Percentiles rank a stretch among this genome's conserved stretches.
phyloP scores from a whole-genome alignment of 2,797 vertebrate species.

The Malacoctenus gilli region DNA sequence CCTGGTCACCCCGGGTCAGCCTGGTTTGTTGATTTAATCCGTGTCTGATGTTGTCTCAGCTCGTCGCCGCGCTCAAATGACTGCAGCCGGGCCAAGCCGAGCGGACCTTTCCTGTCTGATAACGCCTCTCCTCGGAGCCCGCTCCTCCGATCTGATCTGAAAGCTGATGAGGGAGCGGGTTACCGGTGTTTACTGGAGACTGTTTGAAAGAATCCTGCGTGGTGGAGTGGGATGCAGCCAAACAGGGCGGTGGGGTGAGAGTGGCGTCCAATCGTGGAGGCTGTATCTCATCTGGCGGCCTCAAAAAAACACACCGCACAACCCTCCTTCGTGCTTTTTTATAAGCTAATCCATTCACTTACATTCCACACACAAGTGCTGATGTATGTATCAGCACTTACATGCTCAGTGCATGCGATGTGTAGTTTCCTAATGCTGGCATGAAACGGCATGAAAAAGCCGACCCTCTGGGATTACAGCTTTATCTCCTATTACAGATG shows the following conservation, averaged over 20 bases:
- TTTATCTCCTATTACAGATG: constrained; percentile 28
- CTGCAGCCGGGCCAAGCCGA: constrained; percentile 33
- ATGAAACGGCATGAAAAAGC: constrained; percentile 1
- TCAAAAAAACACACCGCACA: not conserved
- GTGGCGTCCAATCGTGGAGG: too few relatives aligned
- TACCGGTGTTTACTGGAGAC: constrained; percentile 44
- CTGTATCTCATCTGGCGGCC: not conserved
- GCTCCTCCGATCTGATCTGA: constrained; percentile 63
- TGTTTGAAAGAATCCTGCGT: constrained; percentile 40
- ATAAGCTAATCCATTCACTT: too few relatives aligned
- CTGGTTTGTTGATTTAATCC: constrained; percentile 74
- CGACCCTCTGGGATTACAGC: constrained; percentile 10
- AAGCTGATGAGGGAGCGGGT: constrained; percentile 64
- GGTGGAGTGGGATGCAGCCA: constrained; percentile 19
- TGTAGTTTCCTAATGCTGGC: constrained; percentile 28
- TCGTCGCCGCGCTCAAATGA: constrained; percentile 56
- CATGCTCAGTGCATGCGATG: not conserved
- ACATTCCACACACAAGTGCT: not conserved
- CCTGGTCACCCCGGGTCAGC: constrained; percentile 58
- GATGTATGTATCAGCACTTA: constrained; percentile 4
- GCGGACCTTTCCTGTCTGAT: constrained; percentile 53
- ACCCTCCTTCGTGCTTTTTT: too few relatives aligned
- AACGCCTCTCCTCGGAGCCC: constrained; percentile 54
- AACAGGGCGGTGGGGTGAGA: not conserved
- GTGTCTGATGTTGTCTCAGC: constrained; percentile 75